A percentile compares a stretch with the other conserved stretches of the same genome.
Conservation (phyloP, 2,113 vertebrate genomes). For the Burhinus oedicnemus region DNA sequence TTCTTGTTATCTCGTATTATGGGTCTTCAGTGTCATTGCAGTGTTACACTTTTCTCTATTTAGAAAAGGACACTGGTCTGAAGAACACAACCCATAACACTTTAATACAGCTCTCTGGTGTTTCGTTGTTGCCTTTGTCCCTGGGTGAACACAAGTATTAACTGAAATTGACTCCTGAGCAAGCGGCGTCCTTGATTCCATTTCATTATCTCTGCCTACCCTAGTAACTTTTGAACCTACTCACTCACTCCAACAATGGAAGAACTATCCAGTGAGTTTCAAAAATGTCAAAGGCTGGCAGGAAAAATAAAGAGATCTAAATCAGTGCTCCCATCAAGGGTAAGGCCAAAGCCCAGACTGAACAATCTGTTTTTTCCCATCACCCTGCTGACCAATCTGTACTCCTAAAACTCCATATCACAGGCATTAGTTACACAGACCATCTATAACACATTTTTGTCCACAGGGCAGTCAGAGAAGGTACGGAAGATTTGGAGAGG, state of each 20-base stretch:
- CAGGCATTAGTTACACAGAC: neutral
- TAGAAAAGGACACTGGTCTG: neutral
- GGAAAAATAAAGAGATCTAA: neutral
- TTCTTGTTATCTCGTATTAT: neutral
- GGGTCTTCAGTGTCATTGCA: neutral
- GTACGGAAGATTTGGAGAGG: neutral
- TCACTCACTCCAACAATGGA: neutral
- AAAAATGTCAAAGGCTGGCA: neutral
- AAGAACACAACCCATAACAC: neutral
- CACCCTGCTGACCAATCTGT: neutral
- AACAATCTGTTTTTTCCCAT: neutral
- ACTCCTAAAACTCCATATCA: neutral
- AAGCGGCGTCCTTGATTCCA: neutral
- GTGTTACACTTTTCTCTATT: neutral
- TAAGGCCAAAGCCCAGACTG: neutral
- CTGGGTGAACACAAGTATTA: neutral
- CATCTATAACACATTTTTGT: neutral
- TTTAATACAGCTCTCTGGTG: neutral
- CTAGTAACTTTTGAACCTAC: neutral
- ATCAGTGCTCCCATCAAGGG: neutral
- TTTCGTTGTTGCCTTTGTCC: neutral
- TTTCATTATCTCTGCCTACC: neutral
- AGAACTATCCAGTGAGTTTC: neutral
- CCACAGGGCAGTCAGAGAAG: neutral
- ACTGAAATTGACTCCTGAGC: neutral